Conservation (phyloP, 2,113 vertebrate genomes). For the Paradisaea rubra region DNA sequence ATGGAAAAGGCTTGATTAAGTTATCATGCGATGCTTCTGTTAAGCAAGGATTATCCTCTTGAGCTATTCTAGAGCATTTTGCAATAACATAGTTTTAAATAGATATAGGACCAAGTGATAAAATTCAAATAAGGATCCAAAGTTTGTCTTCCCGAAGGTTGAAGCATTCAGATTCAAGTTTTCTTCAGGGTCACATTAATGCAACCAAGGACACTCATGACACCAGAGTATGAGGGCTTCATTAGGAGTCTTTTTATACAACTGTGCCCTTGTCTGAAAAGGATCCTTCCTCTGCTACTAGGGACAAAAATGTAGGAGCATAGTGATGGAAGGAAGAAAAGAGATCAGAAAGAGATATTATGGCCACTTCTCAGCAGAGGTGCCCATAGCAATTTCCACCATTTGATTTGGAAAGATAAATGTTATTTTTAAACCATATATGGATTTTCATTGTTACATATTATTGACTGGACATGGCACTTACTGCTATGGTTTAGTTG, state of each 20-base stretch:
- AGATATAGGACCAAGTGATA: neutral
- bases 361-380: neutral
- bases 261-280: neutral
- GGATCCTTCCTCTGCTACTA: neutral
- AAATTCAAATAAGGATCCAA: neutral
- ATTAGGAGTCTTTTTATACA: neutral
- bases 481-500: neutral
- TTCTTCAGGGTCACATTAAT: neutral
- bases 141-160: neutral
- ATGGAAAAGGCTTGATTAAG: slow-evolving; percentile 46
- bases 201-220: neutral
- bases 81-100: slow-evolving; percentile 24
- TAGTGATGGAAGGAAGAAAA: neutral
- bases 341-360: neutral
- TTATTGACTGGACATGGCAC: neutral
- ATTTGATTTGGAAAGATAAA: neutral
- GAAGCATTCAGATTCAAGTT: neutral
- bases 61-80: slow-evolving; percentile 18
- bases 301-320: neutral
- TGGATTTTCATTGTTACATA: neutral
- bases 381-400: neutral
- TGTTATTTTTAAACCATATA: neutral
- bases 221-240: neutral
- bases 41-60: slow-evolving; percentile 32
- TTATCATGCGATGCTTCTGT: neutral